A percentile compares a stretch with the other conserved stretches of the same genome.
Conservation (phyloP, 1,140 invertebrate genomes). For the Batillaria attramentaria region DNA sequence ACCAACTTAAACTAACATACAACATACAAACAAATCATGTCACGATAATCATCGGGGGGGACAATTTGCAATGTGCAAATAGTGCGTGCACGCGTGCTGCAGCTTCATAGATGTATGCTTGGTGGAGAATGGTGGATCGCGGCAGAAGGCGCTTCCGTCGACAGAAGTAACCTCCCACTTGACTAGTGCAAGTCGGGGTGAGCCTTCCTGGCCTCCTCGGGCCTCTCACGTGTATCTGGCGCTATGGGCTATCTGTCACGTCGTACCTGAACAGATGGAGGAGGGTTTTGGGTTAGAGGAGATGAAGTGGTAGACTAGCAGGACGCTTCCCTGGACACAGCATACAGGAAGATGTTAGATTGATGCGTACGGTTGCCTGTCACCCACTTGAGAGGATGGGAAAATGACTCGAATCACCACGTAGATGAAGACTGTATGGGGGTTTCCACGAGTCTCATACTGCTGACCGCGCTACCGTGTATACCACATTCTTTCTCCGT, state of each 20-base stretch:
- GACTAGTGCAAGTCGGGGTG: neutral
- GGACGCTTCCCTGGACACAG: too few species aligned
- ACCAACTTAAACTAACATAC: too few species aligned
- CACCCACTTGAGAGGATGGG: neutral
- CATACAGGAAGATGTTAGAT: slow-evolving; percentile 6
- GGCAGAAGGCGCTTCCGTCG: neutral
- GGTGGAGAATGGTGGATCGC: neutral
- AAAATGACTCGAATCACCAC: neutral
- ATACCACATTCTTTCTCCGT: too few species aligned
- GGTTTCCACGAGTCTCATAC: neutral
- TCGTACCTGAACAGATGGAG: slow-evolving; percentile 20
- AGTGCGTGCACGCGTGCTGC: slow-evolving; percentile 11
- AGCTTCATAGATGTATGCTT: slow-evolving; percentile 13
- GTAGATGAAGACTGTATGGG: neutral
- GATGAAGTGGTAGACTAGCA: too few species aligned
- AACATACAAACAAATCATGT: too few species aligned
- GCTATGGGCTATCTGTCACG: neutral
- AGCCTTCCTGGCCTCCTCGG: slow-evolving; percentile 20
- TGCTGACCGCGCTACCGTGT: too few species aligned
- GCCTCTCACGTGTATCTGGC: neutral
- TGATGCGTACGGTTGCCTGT: slow-evolving; percentile 12
- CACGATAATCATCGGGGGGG: too few species aligned
- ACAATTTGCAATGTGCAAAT: too few species aligned
- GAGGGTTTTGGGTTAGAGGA: too few species aligned
- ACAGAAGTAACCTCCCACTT: slow-evolving; percentile 12